phyloP scores from a whole-genome alignment of 2,113 vertebrate species.

The Muntiacus muntjak region DNA sequence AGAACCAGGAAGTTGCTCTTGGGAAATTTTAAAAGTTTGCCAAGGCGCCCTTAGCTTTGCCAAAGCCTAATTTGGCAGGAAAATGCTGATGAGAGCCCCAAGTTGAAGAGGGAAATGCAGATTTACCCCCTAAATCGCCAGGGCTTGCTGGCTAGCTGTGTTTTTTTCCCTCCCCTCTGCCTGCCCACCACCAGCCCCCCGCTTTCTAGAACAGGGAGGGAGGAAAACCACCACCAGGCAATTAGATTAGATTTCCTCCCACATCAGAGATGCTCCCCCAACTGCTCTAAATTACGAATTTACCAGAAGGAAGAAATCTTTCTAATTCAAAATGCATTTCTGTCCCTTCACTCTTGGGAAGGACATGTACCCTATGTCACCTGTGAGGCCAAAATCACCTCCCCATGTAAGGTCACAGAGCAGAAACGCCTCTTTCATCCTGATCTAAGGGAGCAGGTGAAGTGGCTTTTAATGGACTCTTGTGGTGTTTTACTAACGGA shows the following conservation, averaged over 20 bases:
- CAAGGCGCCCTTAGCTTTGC: slow-evolving; percentile 60
- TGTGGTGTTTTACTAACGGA: neutral
- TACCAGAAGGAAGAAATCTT: neutral
- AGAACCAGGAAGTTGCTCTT: slow-evolving; percentile 75
- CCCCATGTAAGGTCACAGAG: fast-evolving
- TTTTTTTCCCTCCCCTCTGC: neutral
- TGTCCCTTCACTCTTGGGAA: neutral
- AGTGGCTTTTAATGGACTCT: neutral
- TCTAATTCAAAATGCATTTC: neutral
- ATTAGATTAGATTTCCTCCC: neutral
- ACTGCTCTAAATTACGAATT: neutral
- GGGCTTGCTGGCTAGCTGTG: neutral
- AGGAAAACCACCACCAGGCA: neutral
- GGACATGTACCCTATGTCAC: neutral
- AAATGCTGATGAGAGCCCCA: slow-evolving; percentile 45
- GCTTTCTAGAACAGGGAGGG: neutral
- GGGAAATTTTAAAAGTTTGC: slow-evolving; percentile 72
- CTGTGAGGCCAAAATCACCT: neutral
- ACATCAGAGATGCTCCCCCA: neutral
- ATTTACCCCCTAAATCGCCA: neutral
- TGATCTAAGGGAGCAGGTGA: neutral
- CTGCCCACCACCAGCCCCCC: fast-evolving
- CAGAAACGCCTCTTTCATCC: neutral
- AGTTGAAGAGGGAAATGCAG: neutral
- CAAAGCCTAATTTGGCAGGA: slow-evolving; percentile 67